These are phyloP conservation scores for Micrastur ruficollis DNA, from an alignment of 2,797 vertebrate genomes.

Conservation along the genomic window DNA sequence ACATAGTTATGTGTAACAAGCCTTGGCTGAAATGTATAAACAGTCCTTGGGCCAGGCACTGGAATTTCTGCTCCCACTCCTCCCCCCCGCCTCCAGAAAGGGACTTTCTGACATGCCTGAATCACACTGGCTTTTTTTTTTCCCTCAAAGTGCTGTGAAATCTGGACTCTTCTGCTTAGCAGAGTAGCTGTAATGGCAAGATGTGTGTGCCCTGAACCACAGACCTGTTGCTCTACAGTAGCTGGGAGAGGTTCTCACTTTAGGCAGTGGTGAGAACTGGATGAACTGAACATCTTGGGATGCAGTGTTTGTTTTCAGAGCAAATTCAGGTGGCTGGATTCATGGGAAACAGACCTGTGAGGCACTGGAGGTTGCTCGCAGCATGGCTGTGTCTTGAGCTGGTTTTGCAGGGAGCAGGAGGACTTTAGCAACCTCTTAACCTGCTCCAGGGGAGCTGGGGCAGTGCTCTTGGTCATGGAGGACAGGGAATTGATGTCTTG, in stretches of 20 bases:
- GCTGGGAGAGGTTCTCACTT: neutral
- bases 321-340: neutral
- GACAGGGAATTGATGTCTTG: too few species aligned
- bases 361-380: neutral
- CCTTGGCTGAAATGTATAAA: neutral
- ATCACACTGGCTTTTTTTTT: neutral
- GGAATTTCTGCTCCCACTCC: neutral
- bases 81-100: neutral
- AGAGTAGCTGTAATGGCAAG: neutral
- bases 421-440: neutral
- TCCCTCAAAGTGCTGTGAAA: too few species aligned
- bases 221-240: accelerated
- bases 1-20: neutral
- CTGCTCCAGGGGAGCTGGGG: neutral
- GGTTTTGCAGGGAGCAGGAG: neutral
- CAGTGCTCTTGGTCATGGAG: too few species aligned
- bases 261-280: accelerated
- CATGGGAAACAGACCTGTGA: too few species aligned
- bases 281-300: neutral
- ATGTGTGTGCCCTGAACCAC: neutral
- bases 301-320: neutral
- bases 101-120: neutral
- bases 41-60: constrained; percentile 6
- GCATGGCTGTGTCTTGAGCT: neutral
- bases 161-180: neutral